These are phyloP conservation scores for Charadrius vociferus DNA, from an alignment of 2,113 vertebrate species.

Conservation along the genomic window DNA sequence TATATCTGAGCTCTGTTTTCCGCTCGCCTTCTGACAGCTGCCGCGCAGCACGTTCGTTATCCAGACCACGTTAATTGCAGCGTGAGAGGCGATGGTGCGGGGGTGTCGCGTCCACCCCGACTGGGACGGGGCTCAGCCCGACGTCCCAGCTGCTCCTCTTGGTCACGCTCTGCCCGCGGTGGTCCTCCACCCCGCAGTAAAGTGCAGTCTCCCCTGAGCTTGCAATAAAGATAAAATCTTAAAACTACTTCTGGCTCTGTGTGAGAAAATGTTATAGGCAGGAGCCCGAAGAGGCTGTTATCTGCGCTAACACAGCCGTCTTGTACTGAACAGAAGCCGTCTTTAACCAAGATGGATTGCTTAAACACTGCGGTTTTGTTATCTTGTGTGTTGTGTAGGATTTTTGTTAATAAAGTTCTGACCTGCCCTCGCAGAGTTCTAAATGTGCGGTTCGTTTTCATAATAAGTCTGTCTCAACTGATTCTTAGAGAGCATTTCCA, in stretches of 20 bases:
- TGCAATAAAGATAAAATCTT: background rate
- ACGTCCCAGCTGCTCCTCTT: rapidly evolving
- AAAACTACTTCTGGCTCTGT: background rate
- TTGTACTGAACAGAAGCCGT: background rate
- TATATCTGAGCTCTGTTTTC: background rate
- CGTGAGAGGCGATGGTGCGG: background rate
- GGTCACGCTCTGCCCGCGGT: background rate
- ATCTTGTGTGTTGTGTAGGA: background rate
- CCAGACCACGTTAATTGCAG: background rate
- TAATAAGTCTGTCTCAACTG: rapidly evolving
- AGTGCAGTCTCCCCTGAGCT: background rate
- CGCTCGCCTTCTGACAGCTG: background rate
- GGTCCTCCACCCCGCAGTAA: background rate
- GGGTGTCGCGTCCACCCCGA: rapidly evolving
- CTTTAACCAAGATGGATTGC: background rate
- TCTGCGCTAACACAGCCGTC: rapidly evolving
- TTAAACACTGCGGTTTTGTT: background rate
- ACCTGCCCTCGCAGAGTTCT: background rate
- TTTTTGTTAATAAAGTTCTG: background rate
- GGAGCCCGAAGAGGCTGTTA: background rate
- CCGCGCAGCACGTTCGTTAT: background rate
- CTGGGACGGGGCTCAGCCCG: background rate
- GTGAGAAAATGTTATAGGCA: background rate
- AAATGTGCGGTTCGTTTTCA: rapidly evolving
- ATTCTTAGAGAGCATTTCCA: background rate